Conservation (phyloP, 2,797 vertebrate genomes). For the Bradypus variegatus region DNA sequence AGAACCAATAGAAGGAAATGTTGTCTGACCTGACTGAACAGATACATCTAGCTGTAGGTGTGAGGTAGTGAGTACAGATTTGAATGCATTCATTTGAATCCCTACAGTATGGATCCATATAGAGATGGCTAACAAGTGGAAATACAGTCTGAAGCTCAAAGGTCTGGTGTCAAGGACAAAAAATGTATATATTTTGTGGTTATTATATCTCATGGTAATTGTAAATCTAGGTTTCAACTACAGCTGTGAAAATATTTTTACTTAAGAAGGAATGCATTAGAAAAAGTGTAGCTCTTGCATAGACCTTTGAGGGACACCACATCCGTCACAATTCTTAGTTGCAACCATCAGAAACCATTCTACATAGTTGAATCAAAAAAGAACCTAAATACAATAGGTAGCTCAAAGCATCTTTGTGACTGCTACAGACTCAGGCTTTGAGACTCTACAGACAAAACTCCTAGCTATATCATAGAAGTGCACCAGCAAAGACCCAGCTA, state of each 20-base stretch:
- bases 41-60: neutral
- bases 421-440: neutral
- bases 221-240: neutral
- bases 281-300: neutral
- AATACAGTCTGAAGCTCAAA: neutral
- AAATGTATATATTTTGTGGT: neutral
- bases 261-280: neutral
- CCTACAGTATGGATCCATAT: neutral
- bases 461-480: neutral
- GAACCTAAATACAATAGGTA: neutral
- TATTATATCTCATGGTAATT: neutral
- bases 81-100: neutral
- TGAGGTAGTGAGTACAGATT: neutral
- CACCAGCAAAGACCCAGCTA: neutral
- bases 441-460: neutral
- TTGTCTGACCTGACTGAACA: neutral
- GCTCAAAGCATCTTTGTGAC: neutral
- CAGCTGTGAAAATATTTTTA: neutral
- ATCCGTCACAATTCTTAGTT: neutral
- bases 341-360: neutral
- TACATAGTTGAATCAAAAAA: neutral
- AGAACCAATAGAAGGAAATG: neutral
- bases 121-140: neutral
- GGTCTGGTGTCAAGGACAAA: neutral
- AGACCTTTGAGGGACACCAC: neutral